Evolutionary conservation across 2,797 vertebrate species (phyloP).

Genomic region (Buceros bicornis): DNA sequence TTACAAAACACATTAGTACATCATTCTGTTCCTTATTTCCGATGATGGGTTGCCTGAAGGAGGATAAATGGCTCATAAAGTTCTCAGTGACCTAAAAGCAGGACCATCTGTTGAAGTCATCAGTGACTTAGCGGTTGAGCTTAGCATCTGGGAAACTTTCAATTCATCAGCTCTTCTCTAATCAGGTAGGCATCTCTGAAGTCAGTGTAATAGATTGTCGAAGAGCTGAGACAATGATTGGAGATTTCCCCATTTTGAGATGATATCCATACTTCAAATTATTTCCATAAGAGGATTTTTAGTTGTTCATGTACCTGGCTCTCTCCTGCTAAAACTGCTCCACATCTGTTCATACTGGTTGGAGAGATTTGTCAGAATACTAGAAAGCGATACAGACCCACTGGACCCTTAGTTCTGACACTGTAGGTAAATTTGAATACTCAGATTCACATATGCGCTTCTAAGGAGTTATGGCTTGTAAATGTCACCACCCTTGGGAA

Average conservation of each 20-base stretch:
- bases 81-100: slow-evolving; percentile 57
- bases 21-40: slow-evolving; percentile 49
- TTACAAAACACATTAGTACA: slow-evolving; percentile 5
- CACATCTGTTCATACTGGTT: not conserved
- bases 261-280: not conserved
- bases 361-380: not conserved
- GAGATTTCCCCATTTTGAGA: not conserved
- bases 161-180: slow-evolving; percentile 29
- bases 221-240: not conserved
- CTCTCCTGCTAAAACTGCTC: not conserved
- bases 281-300: not conserved
- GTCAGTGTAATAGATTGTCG: not conserved
- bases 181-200: slow-evolving; percentile 33
- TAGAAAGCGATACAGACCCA: not conserved
- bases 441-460: not conserved
- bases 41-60: slow-evolving; percentile 28
- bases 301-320: not conserved
- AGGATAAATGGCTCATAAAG: slow-evolving; percentile 54
- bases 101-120: slow-evolving; percentile 52
- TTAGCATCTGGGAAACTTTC: slow-evolving; percentile 16
- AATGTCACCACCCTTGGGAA: not conserved
- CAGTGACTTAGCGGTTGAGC: not conserved
- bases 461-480: not conserved
- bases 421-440: not conserved
- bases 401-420: not conserved